Conservation (phyloP, 2,797 vertebrate species). For the Gymnoscopelus microlampas region DNA sequence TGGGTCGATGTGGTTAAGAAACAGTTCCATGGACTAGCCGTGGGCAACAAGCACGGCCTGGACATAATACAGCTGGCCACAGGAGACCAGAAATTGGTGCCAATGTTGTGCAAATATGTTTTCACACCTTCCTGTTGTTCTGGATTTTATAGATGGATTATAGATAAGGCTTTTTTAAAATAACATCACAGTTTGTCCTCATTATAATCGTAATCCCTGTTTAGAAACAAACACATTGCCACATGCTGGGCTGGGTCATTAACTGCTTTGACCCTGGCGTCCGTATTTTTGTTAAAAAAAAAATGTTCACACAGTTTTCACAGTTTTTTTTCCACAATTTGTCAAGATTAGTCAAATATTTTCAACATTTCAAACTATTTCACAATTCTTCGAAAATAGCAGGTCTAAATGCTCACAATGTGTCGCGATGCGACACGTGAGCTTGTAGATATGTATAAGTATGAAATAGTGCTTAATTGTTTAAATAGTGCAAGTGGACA, state of each 20-base stretch:
- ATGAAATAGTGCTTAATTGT: too few species aligned
- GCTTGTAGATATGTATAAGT: background rate
- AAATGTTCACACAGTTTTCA: too few species aligned
- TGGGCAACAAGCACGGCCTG: slow-evolving; percentile 20
- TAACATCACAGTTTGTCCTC: slow-evolving; percentile 21
- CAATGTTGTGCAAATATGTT: slow-evolving; percentile 21
- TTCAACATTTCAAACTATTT: too few species aligned
- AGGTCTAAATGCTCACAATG: too few species aligned
- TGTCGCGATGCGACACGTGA: too few species aligned
- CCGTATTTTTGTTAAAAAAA: too few species aligned
- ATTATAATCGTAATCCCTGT: slow-evolving; percentile 32
- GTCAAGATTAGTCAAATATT: too few species aligned
- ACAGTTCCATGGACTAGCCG: slow-evolving; percentile 13
- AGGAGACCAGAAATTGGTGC: slow-evolving; percentile 18
- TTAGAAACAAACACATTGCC: slow-evolving; percentile 56
- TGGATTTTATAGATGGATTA: slow-evolving; percentile 1
- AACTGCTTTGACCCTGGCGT: too few species aligned
- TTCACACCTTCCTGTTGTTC: slow-evolving; percentile 41
- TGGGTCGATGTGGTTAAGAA: slow-evolving; percentile 16
- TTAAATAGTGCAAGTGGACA: slow-evolving; percentile 12
- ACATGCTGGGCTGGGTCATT: slow-evolving; percentile 24
- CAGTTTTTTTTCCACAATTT: too few species aligned
- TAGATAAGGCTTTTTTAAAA: slow-evolving; percentile 20
- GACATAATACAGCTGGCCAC: slow-evolving; percentile 12
- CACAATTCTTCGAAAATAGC: too few species aligned